phyloP scores from a whole-genome alignment of 2,888 invertebrate species.

The Amiota mariae region DNA sequence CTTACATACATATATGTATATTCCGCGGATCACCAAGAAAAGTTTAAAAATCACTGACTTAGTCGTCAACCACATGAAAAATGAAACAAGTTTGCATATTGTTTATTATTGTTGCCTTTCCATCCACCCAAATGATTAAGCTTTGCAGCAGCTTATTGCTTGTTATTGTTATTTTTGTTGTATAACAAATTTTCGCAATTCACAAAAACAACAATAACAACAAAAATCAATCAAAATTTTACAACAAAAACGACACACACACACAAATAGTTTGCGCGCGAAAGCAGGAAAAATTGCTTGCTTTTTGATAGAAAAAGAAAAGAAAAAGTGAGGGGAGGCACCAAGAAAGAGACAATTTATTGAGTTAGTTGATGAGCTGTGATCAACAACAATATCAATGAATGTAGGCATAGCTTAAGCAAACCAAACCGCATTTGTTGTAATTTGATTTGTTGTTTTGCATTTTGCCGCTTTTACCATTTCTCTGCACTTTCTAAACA shows the following conservation, averaged over 20 bases:
- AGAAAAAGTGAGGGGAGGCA: too few relatives aligned
- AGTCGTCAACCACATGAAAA: too few relatives aligned
- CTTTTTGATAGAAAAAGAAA: neutral
- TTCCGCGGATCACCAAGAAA: too few relatives aligned
- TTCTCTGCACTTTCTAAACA: slow-evolving; percentile 70
- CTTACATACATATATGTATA: too few relatives aligned
- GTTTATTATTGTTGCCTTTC: too few relatives aligned
- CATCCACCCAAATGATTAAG: neutral
- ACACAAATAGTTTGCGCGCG: neutral
- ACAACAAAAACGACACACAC: neutral
- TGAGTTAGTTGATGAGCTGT: neutral
- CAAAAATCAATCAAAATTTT: slow-evolving; percentile 10
- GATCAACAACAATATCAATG: slow-evolving; percentile 7
- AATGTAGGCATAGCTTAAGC: too few relatives aligned
- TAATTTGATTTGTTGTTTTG: slow-evolving; percentile 61
- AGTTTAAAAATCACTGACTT: too few relatives aligned
- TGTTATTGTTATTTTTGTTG: slow-evolving; percentile 50
- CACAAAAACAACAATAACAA: slow-evolving; percentile 11
- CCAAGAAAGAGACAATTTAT: too few relatives aligned
- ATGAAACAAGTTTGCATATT: too few relatives aligned
- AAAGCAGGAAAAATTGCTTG: slow-evolving; percentile 16
- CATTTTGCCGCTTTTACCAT: slow-evolving; percentile 69
- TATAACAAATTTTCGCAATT: slow-evolving; percentile 51
- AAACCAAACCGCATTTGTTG: slow-evolving; percentile 11
- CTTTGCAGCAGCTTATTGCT: slow-evolving; percentile 21